Conservation (phyloP, 2,797 vertebrate species). For the Melanotaenia parkinsoni region DNA sequence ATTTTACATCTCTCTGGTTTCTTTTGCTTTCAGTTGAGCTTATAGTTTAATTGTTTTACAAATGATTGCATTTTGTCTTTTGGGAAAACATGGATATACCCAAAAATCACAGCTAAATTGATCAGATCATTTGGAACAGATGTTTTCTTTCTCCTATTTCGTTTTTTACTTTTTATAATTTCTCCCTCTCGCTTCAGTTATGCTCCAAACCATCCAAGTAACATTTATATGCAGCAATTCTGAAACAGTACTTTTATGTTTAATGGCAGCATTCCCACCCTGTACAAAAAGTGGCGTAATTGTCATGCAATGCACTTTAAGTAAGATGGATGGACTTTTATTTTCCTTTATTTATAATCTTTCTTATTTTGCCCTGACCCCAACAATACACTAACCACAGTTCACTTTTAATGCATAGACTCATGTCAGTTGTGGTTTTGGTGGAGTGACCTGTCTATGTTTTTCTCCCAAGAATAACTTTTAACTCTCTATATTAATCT, state of each 20-base stretch:
- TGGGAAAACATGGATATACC: neutral
- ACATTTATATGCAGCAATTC: conserved; percentile 24
- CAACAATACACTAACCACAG: neutral
- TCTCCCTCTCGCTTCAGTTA: neutral
- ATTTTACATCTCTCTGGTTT: neutral
- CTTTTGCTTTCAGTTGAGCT: neutral
- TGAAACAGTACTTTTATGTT: conserved; percentile 30
- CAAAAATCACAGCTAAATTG: neutral
- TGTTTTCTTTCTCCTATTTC: neutral
- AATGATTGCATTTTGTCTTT: neutral
- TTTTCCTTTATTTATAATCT: neutral
- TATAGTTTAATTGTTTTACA: neutral
- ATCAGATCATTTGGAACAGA: neutral
- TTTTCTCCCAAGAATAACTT: neutral
- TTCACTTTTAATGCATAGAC: neutral
- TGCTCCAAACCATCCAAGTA: conserved; percentile 23
- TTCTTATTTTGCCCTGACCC: neutral
- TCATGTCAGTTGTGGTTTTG: neutral
- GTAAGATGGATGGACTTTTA: neutral
- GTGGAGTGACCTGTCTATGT: neutral
- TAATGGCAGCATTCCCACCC: neutral
- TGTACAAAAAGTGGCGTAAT: neutral
- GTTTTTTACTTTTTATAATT: neutral
- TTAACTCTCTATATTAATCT: neutral
- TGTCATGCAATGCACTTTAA: neutral